phyloP scores from a whole-genome alignment of 2,113 vertebrate genomes.

The Smithornis capensis region DNA sequence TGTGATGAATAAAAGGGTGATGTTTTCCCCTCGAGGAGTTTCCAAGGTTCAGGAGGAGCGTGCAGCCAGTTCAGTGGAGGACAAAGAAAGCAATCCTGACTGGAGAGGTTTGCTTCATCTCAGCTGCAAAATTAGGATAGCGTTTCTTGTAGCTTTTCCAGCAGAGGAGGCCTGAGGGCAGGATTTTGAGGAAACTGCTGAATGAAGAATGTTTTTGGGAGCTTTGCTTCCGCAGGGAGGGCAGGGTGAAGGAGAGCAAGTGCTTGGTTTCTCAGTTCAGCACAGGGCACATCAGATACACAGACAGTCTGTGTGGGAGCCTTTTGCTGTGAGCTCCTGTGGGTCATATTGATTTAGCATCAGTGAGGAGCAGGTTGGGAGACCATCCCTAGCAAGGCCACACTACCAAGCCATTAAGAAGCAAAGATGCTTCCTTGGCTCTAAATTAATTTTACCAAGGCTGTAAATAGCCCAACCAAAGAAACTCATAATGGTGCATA shows the following conservation, averaged over 20 bases:
- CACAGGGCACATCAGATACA: not conserved
- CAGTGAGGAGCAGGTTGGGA: not conserved
- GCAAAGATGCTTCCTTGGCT: not conserved
- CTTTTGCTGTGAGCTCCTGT: not conserved
- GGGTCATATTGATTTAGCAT: not conserved
- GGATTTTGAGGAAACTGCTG: not conserved
- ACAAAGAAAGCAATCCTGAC: not conserved
- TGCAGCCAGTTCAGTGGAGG: not conserved
- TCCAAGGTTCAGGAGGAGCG: not conserved
- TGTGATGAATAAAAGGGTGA: not conserved
- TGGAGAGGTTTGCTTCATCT: not conserved
- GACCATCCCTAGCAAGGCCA: not conserved
- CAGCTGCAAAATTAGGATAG: not conserved
- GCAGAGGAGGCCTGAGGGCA: not conserved
- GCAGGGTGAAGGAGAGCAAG: not conserved
- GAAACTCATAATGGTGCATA: not conserved
- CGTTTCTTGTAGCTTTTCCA: not conserved
- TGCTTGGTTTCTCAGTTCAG: not conserved
- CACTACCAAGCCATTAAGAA: not conserved
- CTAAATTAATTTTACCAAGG: not conserved
- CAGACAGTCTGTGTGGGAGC: not conserved
- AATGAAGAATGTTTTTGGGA: not conserved
- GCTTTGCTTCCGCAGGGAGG: accelerated
- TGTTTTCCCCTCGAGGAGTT: accelerated
- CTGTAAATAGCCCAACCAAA: not conserved